phyloP scores from a whole-genome alignment of 2,797 vertebrate species.

The Galaxias olidus region DNA sequence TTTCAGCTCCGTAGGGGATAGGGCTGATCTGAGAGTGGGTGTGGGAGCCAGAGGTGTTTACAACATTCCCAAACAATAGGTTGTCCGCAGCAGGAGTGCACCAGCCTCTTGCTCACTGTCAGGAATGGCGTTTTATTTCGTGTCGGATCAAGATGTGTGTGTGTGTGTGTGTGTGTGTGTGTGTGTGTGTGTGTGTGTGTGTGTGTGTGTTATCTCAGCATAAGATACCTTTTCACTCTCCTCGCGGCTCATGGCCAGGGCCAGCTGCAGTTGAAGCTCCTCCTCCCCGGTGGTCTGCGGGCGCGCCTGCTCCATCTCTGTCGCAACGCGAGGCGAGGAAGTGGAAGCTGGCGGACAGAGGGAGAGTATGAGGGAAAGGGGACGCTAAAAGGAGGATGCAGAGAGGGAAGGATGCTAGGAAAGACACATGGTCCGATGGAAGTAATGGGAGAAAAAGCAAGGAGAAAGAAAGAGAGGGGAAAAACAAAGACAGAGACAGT shows the following conservation, averaged over 20 bases:
- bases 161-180: slow-evolving; percentile 4
- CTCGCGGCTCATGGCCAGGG: slow-evolving; percentile 94
- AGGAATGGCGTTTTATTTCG: slow-evolving; percentile 19
- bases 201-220: neutral
- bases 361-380: slow-evolving; percentile 46
- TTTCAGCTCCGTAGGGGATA: slow-evolving; percentile 16
- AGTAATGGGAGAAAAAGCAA: neutral
- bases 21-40: neutral
- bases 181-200: slow-evolving; percentile 1
- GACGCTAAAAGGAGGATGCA: slow-evolving; percentile 26
- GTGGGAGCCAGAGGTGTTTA: slow-evolving; percentile 33
- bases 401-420: neutral
- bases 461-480: neutral
- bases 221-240: slow-evolving; percentile 90
- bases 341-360: slow-evolving; percentile 66
- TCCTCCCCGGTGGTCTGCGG: slow-evolving; percentile 93
- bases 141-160: neutral
- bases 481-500: slow-evolving; percentile 23
- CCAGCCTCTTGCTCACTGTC: slow-evolving; percentile 35
- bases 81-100: slow-evolving; percentile 26
- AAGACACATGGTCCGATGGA: slow-evolving; percentile 23
- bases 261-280: slow-evolving; percentile 94
- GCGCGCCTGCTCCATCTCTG: slow-evolving; percentile 91
- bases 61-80: slow-evolving; percentile 27
- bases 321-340: slow-evolving; percentile 81